Evolutionary conservation across 2,888 invertebrate genomes (phyloP).

Genomic region (Ellobium chinense): DNA sequence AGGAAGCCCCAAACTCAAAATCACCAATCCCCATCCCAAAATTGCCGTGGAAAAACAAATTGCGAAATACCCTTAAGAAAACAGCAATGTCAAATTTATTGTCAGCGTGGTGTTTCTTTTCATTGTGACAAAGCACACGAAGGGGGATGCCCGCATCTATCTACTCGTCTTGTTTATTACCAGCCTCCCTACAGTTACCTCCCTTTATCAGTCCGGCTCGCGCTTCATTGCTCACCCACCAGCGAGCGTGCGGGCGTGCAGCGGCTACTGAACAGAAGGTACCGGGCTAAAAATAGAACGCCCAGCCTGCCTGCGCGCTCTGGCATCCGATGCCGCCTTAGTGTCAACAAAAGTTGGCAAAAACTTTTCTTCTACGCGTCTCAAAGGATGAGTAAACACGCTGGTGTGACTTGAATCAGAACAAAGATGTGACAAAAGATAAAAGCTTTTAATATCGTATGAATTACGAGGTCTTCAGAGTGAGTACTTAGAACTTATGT

Average conservation of each 20-base stretch:
- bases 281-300: conserved; percentile 30
- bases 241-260: conserved; percentile 33
- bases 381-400: not conserved
- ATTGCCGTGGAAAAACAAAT: too few species aligned
- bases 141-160: too few species aligned
- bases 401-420: conserved; percentile 6
- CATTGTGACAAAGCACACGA: too few species aligned
- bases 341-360: conserved; percentile 41
- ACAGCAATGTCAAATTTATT: too few species aligned
- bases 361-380: conserved; percentile 36
- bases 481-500: too few species aligned
- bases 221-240: conserved; percentile 20
- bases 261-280: conserved; percentile 40
- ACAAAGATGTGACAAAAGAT: not conserved
- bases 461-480: too few species aligned
- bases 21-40: too few species aligned
- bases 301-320: conserved; percentile 31
- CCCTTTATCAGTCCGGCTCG: conserved; percentile 32
- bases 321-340: conserved; percentile 38
- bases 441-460: too few species aligned
- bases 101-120: too few species aligned
- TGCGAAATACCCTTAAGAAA: too few species aligned
- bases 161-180: conserved; percentile 13
- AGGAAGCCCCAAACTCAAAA: too few species aligned
- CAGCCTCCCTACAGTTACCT: not conserved